Conservation (phyloP, 2,797 vertebrate species). For the Schizopygopsis pylzovi region DNA sequence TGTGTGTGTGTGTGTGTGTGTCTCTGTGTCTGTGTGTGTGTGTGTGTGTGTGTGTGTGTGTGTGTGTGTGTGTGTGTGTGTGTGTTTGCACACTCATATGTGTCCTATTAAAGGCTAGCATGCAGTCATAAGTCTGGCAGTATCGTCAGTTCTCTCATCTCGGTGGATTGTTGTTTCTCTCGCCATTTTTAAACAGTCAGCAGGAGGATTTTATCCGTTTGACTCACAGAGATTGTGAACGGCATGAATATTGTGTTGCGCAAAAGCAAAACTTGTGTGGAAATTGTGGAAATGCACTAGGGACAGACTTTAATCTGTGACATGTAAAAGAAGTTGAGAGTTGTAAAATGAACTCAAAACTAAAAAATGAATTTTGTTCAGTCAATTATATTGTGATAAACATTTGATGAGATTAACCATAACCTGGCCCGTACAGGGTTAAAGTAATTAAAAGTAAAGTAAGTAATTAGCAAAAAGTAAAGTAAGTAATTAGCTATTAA, state of each 20-base stretch:
- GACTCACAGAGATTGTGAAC: neutral
- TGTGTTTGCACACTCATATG: slow-evolving; percentile 12
- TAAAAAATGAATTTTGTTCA: no score
- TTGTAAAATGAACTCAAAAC: no score
- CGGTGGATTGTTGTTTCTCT: slow-evolving; percentile 10
- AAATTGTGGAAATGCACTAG: neutral
- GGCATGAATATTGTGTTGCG: neutral
- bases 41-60: no score
- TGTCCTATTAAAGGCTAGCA: slow-evolving; percentile 17
- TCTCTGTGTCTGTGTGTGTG: no score
- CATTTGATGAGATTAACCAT: no score
- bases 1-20: no score
- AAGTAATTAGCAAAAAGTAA: no score
- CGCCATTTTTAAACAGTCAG: neutral
- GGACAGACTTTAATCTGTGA: neutral
- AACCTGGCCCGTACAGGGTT: no score
- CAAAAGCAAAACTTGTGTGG: neutral
- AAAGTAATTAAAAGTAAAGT: no score
- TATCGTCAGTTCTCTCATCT: slow-evolving; percentile 3
- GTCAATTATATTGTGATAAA: no score
- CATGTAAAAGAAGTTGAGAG: neutral
- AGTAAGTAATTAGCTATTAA: no score
- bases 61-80: neutral
- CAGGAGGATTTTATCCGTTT: neutral
- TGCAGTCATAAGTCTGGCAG: slow-evolving; percentile 5